Percentiles rank a stretch among this genome's conserved stretches.
phyloP scores from a whole-genome alignment of 2,797 vertebrate genomes.

The Brotogeris chrysoptera region DNA sequence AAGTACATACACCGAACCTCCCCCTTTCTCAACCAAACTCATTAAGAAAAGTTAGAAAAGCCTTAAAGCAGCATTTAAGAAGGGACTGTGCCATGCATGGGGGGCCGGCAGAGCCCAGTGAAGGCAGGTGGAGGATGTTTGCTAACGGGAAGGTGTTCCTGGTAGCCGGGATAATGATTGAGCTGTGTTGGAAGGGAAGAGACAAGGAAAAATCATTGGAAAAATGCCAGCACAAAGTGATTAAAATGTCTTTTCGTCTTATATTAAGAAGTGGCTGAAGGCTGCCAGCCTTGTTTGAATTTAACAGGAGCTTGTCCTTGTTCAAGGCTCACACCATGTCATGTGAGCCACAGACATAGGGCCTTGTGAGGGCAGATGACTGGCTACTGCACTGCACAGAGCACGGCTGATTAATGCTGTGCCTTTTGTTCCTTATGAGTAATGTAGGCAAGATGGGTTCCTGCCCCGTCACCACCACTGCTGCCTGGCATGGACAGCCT shows the following conservation, averaged over 20 bases:
- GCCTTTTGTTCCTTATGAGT: fast-evolving
- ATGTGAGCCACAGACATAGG: fast-evolving
- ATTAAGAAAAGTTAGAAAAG: background rate
- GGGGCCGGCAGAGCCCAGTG: background rate
- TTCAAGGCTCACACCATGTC: fast-evolving
- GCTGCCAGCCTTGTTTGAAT: background rate
- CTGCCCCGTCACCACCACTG: fast-evolving
- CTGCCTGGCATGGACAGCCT: background rate
- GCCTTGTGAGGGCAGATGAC: background rate
- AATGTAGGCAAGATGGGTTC: fast-evolving
- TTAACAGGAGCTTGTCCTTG: background rate
- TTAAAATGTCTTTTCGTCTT: background rate
- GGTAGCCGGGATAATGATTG: background rate
- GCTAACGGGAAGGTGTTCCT: background rate
- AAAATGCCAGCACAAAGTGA: background rate
- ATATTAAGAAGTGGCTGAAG: background rate
- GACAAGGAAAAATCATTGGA: fast-evolving
- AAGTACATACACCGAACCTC: background rate
- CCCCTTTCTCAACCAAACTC: background rate
- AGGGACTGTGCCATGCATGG: fast-evolving
- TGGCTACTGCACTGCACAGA: fast-evolving
- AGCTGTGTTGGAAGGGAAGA: background rate
- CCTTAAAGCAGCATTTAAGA: background rate
- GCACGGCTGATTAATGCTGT: fast-evolving
- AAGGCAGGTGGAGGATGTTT: background rate